These are phyloP conservation scores for Sarcophaga carnaria DNA, from an alignment of 2,888 invertebrate species.

Conservation along the genomic window DNA sequence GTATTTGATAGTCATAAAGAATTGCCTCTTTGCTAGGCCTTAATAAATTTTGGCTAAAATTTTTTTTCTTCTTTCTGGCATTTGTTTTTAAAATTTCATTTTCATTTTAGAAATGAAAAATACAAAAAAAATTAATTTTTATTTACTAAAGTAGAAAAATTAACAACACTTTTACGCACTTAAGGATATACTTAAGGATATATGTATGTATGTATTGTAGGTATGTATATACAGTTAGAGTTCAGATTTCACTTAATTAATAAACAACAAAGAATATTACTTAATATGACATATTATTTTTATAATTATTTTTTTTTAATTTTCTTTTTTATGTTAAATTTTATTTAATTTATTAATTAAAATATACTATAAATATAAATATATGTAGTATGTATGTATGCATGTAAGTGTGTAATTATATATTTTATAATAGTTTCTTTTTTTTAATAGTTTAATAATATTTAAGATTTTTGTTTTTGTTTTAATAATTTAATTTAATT, in stretches of 20 bases:
- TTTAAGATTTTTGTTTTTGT: slow-evolving; percentile 43
- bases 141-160: slow-evolving; percentile 55
- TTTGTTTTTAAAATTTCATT: too few relatives aligned
- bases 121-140: not conserved
- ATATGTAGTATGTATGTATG: not conserved
- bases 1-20: too few relatives aligned
- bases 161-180: slow-evolving; percentile 67
- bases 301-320: slow-evolving; percentile 23
- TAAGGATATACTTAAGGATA: slow-evolving; percentile 34
- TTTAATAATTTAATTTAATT: not conserved
- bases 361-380: not conserved
- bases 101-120: not conserved
- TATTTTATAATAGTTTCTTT: not conserved
- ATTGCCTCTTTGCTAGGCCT: too few relatives aligned
- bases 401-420: not conserved
- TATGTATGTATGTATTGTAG: not conserved
- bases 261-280: slow-evolving; percentile 55
- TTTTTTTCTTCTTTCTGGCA: too few relatives aligned
- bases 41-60: too few relatives aligned
- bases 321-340: slow-evolving; percentile 13
- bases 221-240: not conserved
- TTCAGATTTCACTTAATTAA: slow-evolving; percentile 42
- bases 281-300: not conserved
- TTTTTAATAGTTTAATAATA: slow-evolving; percentile 46
- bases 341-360: slow-evolving; percentile 31